A percentile compares a stretch with the other conserved stretches of the same genome.
These are phyloP conservation scores for Falcunculus frontatus DNA, from an alignment of 2,113 vertebrate species.

Conservation along the genomic window DNA sequence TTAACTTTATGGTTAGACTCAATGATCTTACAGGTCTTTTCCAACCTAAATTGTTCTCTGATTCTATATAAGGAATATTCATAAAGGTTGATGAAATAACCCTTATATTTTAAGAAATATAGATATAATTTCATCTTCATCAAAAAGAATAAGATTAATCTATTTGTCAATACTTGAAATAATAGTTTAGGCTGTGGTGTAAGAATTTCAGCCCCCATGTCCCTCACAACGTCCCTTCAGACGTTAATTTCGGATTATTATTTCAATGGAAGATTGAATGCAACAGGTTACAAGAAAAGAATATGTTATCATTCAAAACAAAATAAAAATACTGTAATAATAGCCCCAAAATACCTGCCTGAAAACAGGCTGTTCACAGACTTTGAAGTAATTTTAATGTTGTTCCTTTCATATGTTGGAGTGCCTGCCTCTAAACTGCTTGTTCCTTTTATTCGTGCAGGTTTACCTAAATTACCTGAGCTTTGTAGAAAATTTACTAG, in stretches of 20 bases:
- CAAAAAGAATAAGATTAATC: not conserved
- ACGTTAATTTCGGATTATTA: not conserved
- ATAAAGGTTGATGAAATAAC: not conserved
- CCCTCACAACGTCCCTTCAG: not conserved
- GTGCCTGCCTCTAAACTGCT: not conserved
- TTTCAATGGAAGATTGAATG: not conserved
- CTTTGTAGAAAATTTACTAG: not conserved
- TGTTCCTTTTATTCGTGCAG: not conserved
- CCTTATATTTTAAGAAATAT: not conserved
- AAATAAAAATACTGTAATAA: not conserved
- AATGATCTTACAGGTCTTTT: not conserved
- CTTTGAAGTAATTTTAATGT: not conserved
- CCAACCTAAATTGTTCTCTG: not conserved
- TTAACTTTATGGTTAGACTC: not conserved
- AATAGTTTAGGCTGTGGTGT: not conserved
- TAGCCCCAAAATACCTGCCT: not conserved
- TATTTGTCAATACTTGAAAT: not conserved
- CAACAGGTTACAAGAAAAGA: not conserved
- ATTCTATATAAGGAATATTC: not conserved
- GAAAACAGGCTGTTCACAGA: not conserved
- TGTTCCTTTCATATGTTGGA: not conserved
- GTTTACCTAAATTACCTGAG: not conserved
- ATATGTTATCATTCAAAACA: not conserved
- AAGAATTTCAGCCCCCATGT: not conserved
- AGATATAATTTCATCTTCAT: not conserved